A percentile compares a stretch with the other conserved stretches of the same genome.
phyloP scores from a whole-genome alignment of 2,797 vertebrate species.

The Poeciliopsis infans region DNA sequence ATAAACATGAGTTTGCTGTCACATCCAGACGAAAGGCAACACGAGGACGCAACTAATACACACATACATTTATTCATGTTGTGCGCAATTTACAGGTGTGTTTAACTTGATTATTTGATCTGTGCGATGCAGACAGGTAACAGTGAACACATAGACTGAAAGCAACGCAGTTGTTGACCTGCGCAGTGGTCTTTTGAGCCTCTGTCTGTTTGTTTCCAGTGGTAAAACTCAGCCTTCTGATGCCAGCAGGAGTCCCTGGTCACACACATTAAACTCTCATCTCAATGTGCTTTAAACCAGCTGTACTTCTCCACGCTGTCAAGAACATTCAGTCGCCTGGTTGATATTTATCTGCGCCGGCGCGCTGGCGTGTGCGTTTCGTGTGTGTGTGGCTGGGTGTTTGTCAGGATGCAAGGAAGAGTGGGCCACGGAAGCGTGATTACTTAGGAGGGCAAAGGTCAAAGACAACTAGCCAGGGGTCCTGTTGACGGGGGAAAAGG shows the following conservation, averaged over 20 bases:
- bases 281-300: conserved; percentile 69
- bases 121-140: not conserved
- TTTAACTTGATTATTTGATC: conserved; percentile 19
- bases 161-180: conserved; percentile 40
- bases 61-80: conserved; percentile 11
- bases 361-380: conserved; percentile 17
- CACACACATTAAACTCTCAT: conserved; percentile 76
- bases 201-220: conserved; percentile 22
- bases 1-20: conserved; percentile 22
- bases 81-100: not conserved
- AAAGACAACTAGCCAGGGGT: conserved; percentile 64
- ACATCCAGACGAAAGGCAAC: conserved; percentile 21
- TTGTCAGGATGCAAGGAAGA: conserved; percentile 49
- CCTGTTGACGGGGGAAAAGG: conserved; percentile 20
- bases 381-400: conserved; percentile 4
- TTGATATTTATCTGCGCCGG: conserved; percentile 44
- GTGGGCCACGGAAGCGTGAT: conserved; percentile 57
- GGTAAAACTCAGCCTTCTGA: conserved; percentile 51
- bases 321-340: conserved; percentile 53
- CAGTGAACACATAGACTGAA: conserved; percentile 10
- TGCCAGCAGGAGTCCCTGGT: conserved; percentile 68
- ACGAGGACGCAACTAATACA: conserved; percentile 37
- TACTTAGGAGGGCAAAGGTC: conserved; percentile 68
- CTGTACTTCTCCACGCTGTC: conserved; percentile 75
- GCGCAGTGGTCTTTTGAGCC: conserved; percentile 28